Evolutionary conservation across 2,888 invertebrate species (phyloP).

Genomic region (Taphrorychus bicolor): DNA sequence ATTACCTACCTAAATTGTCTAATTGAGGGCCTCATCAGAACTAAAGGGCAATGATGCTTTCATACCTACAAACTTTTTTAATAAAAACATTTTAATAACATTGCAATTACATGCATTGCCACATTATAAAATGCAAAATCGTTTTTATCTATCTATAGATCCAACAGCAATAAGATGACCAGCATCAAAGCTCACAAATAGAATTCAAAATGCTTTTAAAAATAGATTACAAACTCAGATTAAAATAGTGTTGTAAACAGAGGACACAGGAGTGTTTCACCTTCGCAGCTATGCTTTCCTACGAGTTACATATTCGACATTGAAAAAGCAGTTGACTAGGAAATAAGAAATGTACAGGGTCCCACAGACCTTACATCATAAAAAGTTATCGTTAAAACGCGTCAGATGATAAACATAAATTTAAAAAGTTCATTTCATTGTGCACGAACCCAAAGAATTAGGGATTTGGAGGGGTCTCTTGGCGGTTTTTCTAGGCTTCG

Average conservation of each 20-base stretch:
- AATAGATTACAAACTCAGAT: conserved; percentile 32
- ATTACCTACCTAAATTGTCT: too few relatives aligned
- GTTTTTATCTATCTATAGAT: conserved; percentile 14
- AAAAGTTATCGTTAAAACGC: not conserved
- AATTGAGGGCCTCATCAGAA: too few relatives aligned
- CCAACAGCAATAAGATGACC: conserved; percentile 17
- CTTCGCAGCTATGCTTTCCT: not conserved
- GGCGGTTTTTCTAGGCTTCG: not conserved
- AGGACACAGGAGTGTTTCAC: not conserved
- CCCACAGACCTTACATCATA: not conserved
- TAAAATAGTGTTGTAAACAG: conserved; percentile 30
- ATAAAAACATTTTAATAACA: too few relatives aligned
- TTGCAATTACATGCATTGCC: too few relatives aligned
- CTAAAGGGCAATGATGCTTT: too few relatives aligned
- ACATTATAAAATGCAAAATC: not conserved
- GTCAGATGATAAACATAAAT: not conserved
- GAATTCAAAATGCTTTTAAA: conserved; percentile 30
- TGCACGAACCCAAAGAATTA: not conserved
- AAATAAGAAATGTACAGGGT: too few relatives aligned
- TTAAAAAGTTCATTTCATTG: not conserved
- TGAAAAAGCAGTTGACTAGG: too few relatives aligned
- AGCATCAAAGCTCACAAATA: conserved; percentile 18
- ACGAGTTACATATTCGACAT: not conserved
- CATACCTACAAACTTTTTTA: too few relatives aligned
- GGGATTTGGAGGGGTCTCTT: too few relatives aligned